Evolutionary conservation across 2,888 invertebrate species (phyloP).

Genomic region (Habrosyne pyritoides): DNA sequence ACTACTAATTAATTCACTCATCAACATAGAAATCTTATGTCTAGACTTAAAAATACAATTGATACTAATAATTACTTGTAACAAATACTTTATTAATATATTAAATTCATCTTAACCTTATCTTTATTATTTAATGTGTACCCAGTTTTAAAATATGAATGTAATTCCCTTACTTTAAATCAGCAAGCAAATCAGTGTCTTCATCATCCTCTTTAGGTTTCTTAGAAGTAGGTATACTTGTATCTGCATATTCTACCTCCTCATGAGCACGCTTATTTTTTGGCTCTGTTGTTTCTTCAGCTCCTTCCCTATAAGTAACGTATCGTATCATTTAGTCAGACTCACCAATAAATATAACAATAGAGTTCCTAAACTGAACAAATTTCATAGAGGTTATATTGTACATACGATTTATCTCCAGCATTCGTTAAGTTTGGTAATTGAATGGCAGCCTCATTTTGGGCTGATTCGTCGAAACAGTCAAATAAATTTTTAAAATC

Average conservation of each 20-base stretch:
- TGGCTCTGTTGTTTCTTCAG: slow-evolving; percentile 31
- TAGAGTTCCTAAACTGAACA: slow-evolving; percentile 10
- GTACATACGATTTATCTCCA: slow-evolving; percentile 52
- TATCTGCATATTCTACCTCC: slow-evolving; percentile 62
- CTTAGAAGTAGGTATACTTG: slow-evolving; percentile 43
- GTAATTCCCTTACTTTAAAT: slow-evolving; percentile 61
- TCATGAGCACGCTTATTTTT: slow-evolving; percentile 66
- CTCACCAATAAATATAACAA: slow-evolving; percentile 6
- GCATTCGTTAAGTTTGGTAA: slow-evolving; percentile 52
- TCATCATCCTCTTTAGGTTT: slow-evolving; percentile 60
- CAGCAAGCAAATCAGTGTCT: slow-evolving; percentile 57
- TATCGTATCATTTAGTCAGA: no score
- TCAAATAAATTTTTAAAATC: slow-evolving; percentile 68
- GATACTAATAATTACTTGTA: no score
- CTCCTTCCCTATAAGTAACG: slow-evolving; percentile 36
- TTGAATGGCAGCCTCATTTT: slow-evolving; percentile 53
- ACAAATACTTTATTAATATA: no score
- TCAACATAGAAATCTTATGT: no score
- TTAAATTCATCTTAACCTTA: no score
- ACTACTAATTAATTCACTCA: no score
- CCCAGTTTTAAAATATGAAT: no score
- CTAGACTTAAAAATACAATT: no score
- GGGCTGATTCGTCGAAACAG: slow-evolving; percentile 66
- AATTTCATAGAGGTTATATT: slow-evolving; percentile 46
- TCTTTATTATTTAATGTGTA: no score